Base-by-base conservation (phyloP, 2,888 invertebrate species). In the Aporophyla nigra region DNA sequence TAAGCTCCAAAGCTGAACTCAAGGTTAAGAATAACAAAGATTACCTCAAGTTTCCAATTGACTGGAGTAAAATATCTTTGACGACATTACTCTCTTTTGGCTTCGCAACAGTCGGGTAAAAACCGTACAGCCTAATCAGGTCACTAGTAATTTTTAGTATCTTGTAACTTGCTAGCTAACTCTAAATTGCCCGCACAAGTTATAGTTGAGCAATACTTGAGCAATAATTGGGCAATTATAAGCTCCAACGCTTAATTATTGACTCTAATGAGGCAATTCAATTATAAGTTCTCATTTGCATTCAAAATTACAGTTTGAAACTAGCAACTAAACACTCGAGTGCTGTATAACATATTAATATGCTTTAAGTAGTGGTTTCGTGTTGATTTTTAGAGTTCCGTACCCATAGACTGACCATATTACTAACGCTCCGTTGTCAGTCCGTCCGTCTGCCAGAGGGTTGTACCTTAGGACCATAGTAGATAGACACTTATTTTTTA, bases 141-240 rank as follows among this genome's bases (percentile, higher is more conserved):
- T 10, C 19, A 43, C 7, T 5, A n/a, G 19, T 59, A 19, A 16
- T 53, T 6, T 33, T 61, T 66, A 62, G 61, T 19, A 6, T 12
- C 16, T 1, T 19, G 21, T 19, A 33, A 33, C 33, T 33, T n/a
- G 10, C 19, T 27, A 14, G 21, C 27, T 9, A 14, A 21, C 27
- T 43, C n/a, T 51, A 27, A 67, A 61, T 76, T 53, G 19, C 66
- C 19, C 24, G 27, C 43, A n/a, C 16, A 69, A 56, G 24, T 49
- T 12, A 43, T 63, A 49, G 12, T n/a, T n/a, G 9, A 5, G 76
- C 19, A 63, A 56, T 78, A 21, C 51, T 63, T 63, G 19, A 71
- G 65, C 71, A 71, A 51, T 76, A 61, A 76, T 76, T 66, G 69
- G 27, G 6, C 16, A 70, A 70, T 77, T 78, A 78, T 56, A 63